Conservation (phyloP, 1,140 invertebrate species). For the Procambarus virginalis region DNA sequence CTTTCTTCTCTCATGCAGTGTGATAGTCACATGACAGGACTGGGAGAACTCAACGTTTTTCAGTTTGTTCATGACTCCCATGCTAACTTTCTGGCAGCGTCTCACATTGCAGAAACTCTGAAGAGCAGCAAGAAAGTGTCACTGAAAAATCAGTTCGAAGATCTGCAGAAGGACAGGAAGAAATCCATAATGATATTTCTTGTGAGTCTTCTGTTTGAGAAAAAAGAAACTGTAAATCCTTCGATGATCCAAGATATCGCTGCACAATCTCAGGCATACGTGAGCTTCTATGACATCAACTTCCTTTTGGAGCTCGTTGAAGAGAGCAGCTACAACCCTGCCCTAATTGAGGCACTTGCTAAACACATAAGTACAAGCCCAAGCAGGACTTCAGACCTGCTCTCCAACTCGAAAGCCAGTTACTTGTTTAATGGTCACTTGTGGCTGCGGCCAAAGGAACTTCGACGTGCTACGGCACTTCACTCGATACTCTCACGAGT, state of each 20-base stretch:
- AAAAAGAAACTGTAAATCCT: background rate
- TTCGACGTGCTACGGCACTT: slow-evolving; percentile 9
- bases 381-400: background rate
- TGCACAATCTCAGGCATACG: background rate
- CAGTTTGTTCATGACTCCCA: slow-evolving; percentile 37
- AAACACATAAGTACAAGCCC: background rate
- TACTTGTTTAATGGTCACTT: background rate
- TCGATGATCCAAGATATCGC: slow-evolving; percentile 8
- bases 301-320: slow-evolving; percentile 26
- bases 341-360: background rate
- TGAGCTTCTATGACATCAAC: slow-evolving; percentile 26
- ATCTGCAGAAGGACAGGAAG: background rate
- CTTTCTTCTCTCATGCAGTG: slow-evolving; percentile 35
- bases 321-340: slow-evolving; percentile 7
- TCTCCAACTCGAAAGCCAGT: background rate
- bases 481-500: background rate
- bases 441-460: slow-evolving; percentile 25
- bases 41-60: slow-evolving; percentile 4
- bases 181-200: slow-evolving; percentile 11
- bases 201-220: slow-evolving; percentile 12
- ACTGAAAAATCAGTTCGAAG: background rate
- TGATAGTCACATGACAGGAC: slow-evolving; percentile 24
- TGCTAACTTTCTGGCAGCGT: slow-evolving; percentile 24
- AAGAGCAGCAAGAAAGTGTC: background rate
- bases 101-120: background rate